phyloP scores from a whole-genome alignment of 1,140 invertebrate genomes.

The Brachystomella parvula region DNA sequence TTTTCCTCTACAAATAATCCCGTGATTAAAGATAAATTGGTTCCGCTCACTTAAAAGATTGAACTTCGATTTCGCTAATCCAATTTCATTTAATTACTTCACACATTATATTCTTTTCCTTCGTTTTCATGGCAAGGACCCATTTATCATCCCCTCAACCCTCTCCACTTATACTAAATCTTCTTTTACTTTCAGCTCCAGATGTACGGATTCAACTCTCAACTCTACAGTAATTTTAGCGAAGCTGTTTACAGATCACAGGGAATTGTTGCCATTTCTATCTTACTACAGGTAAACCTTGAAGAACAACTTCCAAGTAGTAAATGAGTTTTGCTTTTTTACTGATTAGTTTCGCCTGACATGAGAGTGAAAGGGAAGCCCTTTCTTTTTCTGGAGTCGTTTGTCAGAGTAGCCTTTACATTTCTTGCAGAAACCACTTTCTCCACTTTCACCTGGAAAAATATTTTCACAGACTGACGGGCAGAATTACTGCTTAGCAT shows the following conservation, averaged over 20 bases:
- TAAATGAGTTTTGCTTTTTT: no score
- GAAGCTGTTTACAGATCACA: slow-evolving; percentile 88
- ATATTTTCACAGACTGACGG: no score
- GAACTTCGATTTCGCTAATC: not conserved
- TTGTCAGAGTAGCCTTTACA: no score
- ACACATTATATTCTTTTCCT: not conserved
- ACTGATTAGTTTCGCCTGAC: no score
- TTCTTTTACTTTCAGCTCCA: slow-evolving; percentile 63
- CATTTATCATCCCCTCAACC: slow-evolving; percentile 2
- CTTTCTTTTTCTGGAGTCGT: no score
- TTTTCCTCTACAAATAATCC: no score
- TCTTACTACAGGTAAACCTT: slow-evolving; percentile 78
- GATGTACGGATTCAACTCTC: slow-evolving; percentile 89
- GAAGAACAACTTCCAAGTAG: not conserved
- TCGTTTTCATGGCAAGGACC: not conserved
- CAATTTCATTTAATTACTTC: slow-evolving; percentile 3
- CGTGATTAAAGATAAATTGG: no score
- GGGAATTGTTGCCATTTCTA: slow-evolving; percentile 81
- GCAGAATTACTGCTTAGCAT: no score
- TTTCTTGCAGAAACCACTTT: no score
- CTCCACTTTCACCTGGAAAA: no score
- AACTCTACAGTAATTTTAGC: slow-evolving; percentile 92
- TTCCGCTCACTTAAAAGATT: no score
- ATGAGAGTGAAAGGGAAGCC: no score
- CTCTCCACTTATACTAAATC: not conserved